Percentiles rank a stretch among this genome's conserved stretches.
Conservation (phyloP, 2,888 invertebrate species). For the Euzetes globulus region DNA sequence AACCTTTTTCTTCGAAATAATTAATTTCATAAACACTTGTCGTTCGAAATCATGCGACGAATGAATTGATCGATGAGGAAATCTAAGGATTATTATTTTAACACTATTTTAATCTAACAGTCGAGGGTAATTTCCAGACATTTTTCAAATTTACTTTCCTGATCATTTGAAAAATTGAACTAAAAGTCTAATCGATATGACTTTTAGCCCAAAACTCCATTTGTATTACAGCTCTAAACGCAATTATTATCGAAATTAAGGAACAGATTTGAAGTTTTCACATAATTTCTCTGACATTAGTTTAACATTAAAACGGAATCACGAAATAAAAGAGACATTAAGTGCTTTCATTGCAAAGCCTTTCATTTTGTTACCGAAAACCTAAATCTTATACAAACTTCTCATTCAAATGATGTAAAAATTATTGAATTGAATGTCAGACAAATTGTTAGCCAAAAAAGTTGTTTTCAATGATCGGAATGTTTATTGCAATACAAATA, state of each 20-base stretch:
- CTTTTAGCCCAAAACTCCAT: too few relatives aligned
- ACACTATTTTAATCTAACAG: too few relatives aligned
- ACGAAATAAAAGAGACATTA: neutral
- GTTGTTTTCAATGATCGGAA: neutral
- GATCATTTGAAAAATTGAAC: too few relatives aligned
- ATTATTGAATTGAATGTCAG: neutral
- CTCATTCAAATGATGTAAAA: neutral
- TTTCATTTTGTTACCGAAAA: neutral
- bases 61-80: too few relatives aligned
- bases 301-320: neutral
- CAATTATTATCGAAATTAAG: neutral
- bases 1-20: too few relatives aligned
- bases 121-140: too few relatives aligned
- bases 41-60: too few relatives aligned
- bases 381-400: neutral
- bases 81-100: too few relatives aligned
- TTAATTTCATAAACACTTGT: too few relatives aligned
- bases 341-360: neutral
- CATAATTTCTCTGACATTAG: neutral
- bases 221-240: neutral
- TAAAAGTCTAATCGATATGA: too few relatives aligned
- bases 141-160: too few relatives aligned
- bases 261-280: neutral
- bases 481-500: neutral
- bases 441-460: neutral